phyloP scores from a whole-genome alignment of 2,797 vertebrate genomes.

The Enteromius afrohamiltoni region DNA sequence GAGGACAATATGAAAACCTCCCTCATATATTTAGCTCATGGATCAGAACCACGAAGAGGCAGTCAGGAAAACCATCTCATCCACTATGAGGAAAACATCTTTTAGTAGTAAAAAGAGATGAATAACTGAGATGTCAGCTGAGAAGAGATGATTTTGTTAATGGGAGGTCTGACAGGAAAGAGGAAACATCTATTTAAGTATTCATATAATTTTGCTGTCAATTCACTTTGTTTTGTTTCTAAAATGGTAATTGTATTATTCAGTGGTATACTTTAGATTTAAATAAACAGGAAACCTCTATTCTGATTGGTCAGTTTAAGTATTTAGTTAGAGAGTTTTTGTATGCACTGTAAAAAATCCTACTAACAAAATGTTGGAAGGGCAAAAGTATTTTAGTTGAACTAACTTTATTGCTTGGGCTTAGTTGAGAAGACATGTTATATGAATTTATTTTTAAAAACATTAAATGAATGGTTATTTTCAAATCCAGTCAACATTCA shows the following conservation, averaged over 20 bases:
- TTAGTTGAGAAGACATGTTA: too few relatives aligned
- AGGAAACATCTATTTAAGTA: background rate
- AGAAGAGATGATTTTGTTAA: background rate
- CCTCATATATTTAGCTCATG: slow-evolving; percentile 45
- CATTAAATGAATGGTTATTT: too few relatives aligned
- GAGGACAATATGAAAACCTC: slow-evolving; percentile 49
- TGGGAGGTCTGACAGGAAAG: slow-evolving; percentile 6
- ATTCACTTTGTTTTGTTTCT: slow-evolving; percentile 1
- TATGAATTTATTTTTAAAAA: too few relatives aligned
- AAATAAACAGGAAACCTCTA: background rate
- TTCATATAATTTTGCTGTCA: background rate
- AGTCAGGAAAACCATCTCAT: slow-evolving; percentile 10
- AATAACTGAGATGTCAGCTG: slow-evolving; percentile 1
- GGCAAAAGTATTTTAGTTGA: too few relatives aligned
- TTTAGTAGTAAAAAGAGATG: background rate
- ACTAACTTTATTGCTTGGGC: too few relatives aligned
- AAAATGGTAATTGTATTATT: background rate
- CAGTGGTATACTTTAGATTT: background rate
- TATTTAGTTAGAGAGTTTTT: background rate
- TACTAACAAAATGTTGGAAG: too few relatives aligned
- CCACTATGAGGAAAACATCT: background rate
- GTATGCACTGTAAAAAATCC: background rate
- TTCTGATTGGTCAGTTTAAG: background rate
- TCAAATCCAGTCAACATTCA: too few relatives aligned
- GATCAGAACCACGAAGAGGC: slow-evolving; percentile 31